Conservation (phyloP, 2,888 invertebrate species). For the Dorcus hopei region DNA sequence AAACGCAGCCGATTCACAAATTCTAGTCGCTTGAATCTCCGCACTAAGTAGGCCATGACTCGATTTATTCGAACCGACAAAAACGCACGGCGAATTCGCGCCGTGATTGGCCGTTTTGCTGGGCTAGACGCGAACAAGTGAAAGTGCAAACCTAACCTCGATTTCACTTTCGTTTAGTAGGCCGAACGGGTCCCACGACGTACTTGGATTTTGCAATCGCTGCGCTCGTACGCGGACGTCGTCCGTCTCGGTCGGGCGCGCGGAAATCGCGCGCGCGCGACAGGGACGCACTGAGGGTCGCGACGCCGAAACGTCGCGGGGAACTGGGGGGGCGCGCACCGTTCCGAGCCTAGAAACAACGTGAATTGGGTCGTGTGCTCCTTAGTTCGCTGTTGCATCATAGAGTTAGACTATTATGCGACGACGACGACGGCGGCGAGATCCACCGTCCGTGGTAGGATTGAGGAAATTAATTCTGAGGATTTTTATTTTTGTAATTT, state of each 20-base stretch:
- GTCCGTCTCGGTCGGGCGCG: slow-evolving; percentile 8
- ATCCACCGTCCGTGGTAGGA: slow-evolving; percentile 35
- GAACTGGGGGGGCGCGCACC: slow-evolving; percentile 1
- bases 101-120: slow-evolving; percentile 44
- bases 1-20: slow-evolving; percentile 30
- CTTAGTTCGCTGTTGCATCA: slow-evolving; percentile 44
- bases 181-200: slow-evolving; percentile 52
- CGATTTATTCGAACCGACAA: slow-evolving; percentile 47
- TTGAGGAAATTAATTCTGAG: slow-evolving; percentile 27
- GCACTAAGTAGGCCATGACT: slow-evolving; percentile 45
- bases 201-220: slow-evolving; percentile 37
- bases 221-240: slow-evolving; percentile 13
- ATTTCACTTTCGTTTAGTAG: slow-evolving; percentile 54
- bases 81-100: slow-evolving; percentile 40
- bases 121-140: slow-evolving; percentile 51
- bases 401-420: slow-evolving; percentile 44
- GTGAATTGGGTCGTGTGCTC: slow-evolving; percentile 50
- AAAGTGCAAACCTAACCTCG: slow-evolving; percentile 53
- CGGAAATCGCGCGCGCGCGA: not conserved
- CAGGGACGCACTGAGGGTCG: not conserved
- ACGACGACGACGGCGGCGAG: slow-evolving; percentile 25
- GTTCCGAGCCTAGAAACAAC: slow-evolving; percentile 45
- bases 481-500: slow-evolving; percentile 4
- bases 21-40: slow-evolving; percentile 38
- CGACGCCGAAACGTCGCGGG: not conserved